Conservation (phyloP, 2,888 invertebrate species). For the Heteropelma amictum region DNA sequence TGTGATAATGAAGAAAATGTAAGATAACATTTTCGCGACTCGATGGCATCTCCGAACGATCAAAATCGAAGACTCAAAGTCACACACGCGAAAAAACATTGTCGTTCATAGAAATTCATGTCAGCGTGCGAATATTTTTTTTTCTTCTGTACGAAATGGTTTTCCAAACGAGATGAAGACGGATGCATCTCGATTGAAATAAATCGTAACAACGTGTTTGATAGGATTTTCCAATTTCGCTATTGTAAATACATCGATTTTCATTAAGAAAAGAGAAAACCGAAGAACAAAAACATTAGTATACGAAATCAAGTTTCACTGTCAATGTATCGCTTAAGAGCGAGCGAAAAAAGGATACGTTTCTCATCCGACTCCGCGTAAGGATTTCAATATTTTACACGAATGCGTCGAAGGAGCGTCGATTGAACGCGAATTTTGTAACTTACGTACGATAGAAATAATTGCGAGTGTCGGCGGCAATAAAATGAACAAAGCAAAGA, state of each 20-base stretch:
- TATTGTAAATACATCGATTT: constrained; percentile 50
- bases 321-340: constrained; percentile 30
- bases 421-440: constrained; percentile 52
- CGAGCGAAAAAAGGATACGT: neutral
- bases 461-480: constrained; percentile 51
- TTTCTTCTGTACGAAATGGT: too few relatives aligned
- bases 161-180: too few relatives aligned
- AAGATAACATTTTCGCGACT: too few relatives aligned
- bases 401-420: constrained; percentile 9
- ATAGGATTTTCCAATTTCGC: constrained; percentile 56
- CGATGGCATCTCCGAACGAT: too few relatives aligned
- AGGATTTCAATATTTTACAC: constrained; percentile 46
- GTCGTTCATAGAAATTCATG: neutral
- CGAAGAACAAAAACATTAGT: constrained; percentile 21
- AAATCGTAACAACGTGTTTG: constrained; percentile 56
- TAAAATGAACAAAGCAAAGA: constrained; percentile 19
- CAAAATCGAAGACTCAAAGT: too few relatives aligned
- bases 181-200: neutral
- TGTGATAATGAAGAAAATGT: too few relatives aligned
- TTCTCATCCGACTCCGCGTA: neutral
- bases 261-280: constrained; percentile 21
- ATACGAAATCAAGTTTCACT: constrained; percentile 43
- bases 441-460: constrained; percentile 18
- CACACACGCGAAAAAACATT: neutral
- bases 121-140: too few relatives aligned